Evolutionary conservation across 1,140 invertebrate species (phyloP).

Genomic region (Drosophila grimshawi): DNA sequence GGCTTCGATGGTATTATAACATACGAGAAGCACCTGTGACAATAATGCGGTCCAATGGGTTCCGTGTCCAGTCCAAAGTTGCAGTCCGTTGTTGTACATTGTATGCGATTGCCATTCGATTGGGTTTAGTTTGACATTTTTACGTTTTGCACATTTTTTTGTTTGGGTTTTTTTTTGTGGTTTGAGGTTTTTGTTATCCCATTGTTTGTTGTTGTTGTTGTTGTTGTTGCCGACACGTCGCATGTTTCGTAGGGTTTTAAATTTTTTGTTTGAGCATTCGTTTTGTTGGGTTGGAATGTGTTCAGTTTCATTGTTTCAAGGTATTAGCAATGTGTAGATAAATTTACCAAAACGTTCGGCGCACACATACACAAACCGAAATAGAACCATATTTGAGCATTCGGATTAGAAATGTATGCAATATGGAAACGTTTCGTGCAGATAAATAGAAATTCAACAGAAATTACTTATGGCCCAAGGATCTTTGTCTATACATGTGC

Average conservation of each 20-base stretch:
- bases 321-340: constrained; percentile 74
- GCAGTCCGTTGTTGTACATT: constrained; percentile 6
- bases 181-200: constrained; percentile 35
- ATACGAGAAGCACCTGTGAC: constrained; percentile 85
- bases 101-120: constrained; percentile 37
- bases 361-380: constrained; percentile 26
- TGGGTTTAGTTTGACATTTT: constrained; percentile 43
- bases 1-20: constrained; percentile 84
- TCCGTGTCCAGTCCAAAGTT: constrained; percentile 24
- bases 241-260: constrained; percentile 41
- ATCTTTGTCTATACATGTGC: constrained; percentile 1
- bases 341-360: constrained; percentile 50
- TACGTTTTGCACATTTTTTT: constrained; percentile 4
- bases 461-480: constrained; percentile 48
- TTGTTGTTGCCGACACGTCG: constrained; percentile 12
- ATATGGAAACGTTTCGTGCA: constrained; percentile 49
- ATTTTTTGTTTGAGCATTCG: constrained; percentile 34
- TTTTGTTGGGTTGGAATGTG: constrained; percentile 44
- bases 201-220: not conserved
- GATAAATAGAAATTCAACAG: constrained; percentile 57
- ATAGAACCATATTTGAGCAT: constrained; percentile 76
- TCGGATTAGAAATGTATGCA: constrained; percentile 70
- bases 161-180: constrained; percentile 7
- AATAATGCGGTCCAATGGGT: constrained; percentile 72
- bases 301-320: constrained; percentile 70